Evolutionary conservation across 2,113 vertebrate species (phyloP), one percentile per base, ranked within the genome.

Genomic region (Parus major): DNA sequence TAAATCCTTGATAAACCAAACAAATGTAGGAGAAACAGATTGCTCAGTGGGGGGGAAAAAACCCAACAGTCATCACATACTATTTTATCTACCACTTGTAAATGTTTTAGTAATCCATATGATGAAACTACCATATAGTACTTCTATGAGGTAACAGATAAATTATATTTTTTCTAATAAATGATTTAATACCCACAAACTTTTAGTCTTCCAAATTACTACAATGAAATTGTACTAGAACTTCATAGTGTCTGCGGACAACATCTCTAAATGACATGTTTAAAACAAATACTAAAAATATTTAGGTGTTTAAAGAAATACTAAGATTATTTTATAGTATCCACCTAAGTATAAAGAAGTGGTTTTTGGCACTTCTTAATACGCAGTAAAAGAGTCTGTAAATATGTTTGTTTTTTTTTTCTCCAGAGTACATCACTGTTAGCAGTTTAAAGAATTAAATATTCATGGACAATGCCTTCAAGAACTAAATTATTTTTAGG

Each of bases 1-100:
- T 90, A 89, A 92, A 92, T 84, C 29, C 46, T 73, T 42, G 88
- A 72, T 47, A 87, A 92, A 79, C 15, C 13, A 53, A 93, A 92
- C 56, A 82, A 89, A 78, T 15, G 59, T 0, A 70, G 36, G 55
- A 86, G n/a, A 93, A 95, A 78, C 14, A 72, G 60, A 82, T 36
- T 82, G 24, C 29, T 75, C 36, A 81, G 12, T 5, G 35, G 23
- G 70, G 19, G 8, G 12, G 18, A 27, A 66, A 53, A 3, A 1
- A 5, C 7, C 8, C 35, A 80, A 28, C 6, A 55, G 14, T 70
- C 31, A 33, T 46, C 66, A 70, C 18, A 33, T 57, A 28, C 21
- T 66, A 42, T 21, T 11, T 21, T 71, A 46, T 39, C 20, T 64
- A 86, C 20, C 0, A 6, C 71, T 78, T 68, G 7, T 44, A 79